Conservation (phyloP, 1,140 invertebrate species). For the Telenomus remus region DNA sequence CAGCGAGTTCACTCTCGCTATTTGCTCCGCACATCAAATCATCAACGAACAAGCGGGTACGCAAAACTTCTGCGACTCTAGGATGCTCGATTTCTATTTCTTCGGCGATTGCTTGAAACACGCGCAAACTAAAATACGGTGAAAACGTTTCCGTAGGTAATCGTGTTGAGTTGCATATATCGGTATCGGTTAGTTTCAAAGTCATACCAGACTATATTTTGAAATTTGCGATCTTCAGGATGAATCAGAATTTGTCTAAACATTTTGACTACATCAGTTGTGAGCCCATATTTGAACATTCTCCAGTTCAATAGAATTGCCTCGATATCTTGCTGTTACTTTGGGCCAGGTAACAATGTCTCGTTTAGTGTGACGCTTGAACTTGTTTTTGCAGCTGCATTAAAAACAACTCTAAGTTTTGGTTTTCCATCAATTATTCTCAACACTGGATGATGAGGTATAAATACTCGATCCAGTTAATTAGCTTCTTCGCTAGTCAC, state of each 20-base stretch:
- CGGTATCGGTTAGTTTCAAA: not conserved
- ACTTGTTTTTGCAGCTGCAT: not conserved
- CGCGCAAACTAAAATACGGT: not conserved
- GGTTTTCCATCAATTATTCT: not conserved
- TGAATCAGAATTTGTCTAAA: slow-evolving; percentile 1
- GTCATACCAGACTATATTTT: not conserved
- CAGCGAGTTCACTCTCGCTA: not conserved
- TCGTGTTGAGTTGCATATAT: not conserved
- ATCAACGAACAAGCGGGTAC: not conserved
- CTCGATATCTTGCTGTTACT: not conserved
- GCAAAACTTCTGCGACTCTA: not conserved
- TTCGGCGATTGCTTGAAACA: not conserved
- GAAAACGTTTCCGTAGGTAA: not conserved
- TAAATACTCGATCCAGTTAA: not conserved
- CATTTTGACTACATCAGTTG: not conserved
- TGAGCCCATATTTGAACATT: not conserved
- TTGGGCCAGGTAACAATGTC: not conserved
- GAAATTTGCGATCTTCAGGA: not conserved
- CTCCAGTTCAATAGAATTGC: not conserved
- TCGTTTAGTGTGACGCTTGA: not conserved
- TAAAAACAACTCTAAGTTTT: not conserved
- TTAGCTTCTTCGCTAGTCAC: not conserved
- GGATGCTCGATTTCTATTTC: not conserved
- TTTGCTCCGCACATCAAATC: not conserved
- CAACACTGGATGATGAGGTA: not conserved